Percentiles rank a stretch among this genome's conserved stretches.
Conservation (phyloP, 2,113 vertebrate species). For the Agapornis roseicollis region DNA sequence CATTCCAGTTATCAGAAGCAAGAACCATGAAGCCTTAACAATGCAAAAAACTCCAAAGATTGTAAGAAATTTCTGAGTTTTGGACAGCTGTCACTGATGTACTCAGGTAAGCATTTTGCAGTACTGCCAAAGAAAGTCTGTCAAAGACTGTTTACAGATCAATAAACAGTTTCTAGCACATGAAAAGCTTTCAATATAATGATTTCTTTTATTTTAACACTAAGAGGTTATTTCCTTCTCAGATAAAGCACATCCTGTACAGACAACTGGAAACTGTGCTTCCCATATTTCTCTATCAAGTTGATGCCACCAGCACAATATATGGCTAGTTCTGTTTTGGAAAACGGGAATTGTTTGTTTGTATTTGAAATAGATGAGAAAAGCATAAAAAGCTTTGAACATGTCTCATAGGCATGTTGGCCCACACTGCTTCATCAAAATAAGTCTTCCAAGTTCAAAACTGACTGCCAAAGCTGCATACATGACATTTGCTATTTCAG, state of each 20-base stretch:
- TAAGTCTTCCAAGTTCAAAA: slow-evolving; percentile 53
- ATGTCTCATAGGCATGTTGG: slow-evolving; percentile 23
- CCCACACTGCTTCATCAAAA: neutral
- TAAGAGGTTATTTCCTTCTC: neutral
- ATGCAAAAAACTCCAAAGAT: neutral
- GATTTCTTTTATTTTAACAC: neutral
- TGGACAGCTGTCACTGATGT: neutral
- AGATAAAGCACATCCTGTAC: neutral
- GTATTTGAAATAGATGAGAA: slow-evolving; percentile 11
- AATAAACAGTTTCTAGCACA: neutral
- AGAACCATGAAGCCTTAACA: neutral
- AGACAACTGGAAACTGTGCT: neutral
- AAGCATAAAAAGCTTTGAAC: slow-evolving; percentile 32
- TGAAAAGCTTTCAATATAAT: neutral
- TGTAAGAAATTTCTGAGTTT: neutral
- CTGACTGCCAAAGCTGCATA: slow-evolving; percentile 51
- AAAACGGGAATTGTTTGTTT: slow-evolving; percentile 25
- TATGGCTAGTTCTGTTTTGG: neutral
- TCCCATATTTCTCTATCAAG: neutral
- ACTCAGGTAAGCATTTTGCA: neutral
- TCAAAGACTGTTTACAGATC: neutral
- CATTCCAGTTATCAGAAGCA: neutral
- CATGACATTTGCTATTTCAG: slow-evolving; percentile 54
- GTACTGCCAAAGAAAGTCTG: neutral
- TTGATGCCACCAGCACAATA: neutral